Percentiles rank a stretch among this genome's conserved stretches.
These are phyloP conservation scores for Oreochromis mossambicus DNA, from an alignment of 2,797 vertebrate species.

Conservation along the genomic window DNA sequence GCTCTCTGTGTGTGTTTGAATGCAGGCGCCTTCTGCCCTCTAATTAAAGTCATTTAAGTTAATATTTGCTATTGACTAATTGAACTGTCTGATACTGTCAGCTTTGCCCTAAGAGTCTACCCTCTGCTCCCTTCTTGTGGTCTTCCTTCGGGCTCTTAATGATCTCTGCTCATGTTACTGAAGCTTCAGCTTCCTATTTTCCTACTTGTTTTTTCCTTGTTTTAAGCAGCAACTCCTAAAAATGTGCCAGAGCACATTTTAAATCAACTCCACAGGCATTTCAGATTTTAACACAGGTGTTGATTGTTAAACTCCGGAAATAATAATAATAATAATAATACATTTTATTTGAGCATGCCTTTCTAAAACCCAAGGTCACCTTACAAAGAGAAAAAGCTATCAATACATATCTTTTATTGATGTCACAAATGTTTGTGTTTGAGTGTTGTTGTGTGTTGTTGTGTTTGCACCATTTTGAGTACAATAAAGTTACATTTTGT, in stretches of 20 bases:
- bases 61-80: neutral
- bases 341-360: fast-evolving
- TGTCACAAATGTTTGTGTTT: neutral
- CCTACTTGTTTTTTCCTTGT: neutral
- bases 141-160: fast-evolving
- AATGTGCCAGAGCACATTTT: neutral
- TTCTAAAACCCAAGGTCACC: neutral
- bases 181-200: neutral
- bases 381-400: neutral
- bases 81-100: neutral
- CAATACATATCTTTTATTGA: neutral
- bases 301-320: neutral
- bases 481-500: neutral
- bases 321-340: neutral
- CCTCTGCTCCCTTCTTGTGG: neutral
- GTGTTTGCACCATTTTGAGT: neutral
- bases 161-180: neutral
- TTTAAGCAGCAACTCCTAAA: neutral
- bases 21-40: too few species aligned
- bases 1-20: neutral
- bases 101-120: neutral
- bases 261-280: neutral
- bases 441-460: neutral
- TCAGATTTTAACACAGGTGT: neutral
- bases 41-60: too few species aligned